Evolutionary conservation across 1,140 invertebrate species (phyloP).

Genomic region (Pachyrhynchus sulphureomaculatus): DNA sequence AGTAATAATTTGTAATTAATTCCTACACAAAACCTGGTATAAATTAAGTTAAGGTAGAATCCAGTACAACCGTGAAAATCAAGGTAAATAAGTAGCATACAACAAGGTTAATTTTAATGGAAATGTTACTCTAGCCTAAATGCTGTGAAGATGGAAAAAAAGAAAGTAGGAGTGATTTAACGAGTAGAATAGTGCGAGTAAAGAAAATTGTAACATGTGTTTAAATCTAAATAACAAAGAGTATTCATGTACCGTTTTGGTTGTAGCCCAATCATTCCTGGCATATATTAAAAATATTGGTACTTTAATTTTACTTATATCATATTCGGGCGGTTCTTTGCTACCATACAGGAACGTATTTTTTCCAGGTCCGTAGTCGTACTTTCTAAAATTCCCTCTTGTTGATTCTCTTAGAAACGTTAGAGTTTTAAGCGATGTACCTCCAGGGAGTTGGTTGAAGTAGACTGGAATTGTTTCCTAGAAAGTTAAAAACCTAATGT

Average conservation of each 20-base stretch:
- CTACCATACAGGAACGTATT: slow-evolving; percentile 40
- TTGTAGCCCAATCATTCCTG: slow-evolving; percentile 42
- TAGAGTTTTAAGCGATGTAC: slow-evolving; percentile 43
- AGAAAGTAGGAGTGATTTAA: too few species aligned
- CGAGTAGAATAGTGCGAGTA: too few species aligned
- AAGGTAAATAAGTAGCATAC: too few species aligned
- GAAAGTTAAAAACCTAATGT: not conserved
- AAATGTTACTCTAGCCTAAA: too few species aligned
- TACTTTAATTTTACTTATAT: slow-evolving; percentile 42
- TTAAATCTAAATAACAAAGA: too few species aligned
- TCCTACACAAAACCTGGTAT: too few species aligned
- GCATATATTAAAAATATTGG: slow-evolving; percentile 45
- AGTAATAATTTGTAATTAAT: too few species aligned
- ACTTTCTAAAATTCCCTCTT: slow-evolving; percentile 40
- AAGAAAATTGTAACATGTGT: too few species aligned
- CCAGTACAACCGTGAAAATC: too few species aligned
- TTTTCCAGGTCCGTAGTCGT: slow-evolving; percentile 41
- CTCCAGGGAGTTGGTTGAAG: slow-evolving; percentile 47
- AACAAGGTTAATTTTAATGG: too few species aligned
- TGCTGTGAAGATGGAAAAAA: too few species aligned
- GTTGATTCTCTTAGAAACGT: slow-evolving; percentile 40
- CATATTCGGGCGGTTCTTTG: slow-evolving; percentile 40
- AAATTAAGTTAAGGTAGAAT: too few species aligned
- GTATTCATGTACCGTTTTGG: slow-evolving; percentile 42
- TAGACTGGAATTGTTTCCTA: slow-evolving; percentile 46